Conservation (phyloP, 1,140 invertebrate species). For the Panulirus ornatus region DNA sequence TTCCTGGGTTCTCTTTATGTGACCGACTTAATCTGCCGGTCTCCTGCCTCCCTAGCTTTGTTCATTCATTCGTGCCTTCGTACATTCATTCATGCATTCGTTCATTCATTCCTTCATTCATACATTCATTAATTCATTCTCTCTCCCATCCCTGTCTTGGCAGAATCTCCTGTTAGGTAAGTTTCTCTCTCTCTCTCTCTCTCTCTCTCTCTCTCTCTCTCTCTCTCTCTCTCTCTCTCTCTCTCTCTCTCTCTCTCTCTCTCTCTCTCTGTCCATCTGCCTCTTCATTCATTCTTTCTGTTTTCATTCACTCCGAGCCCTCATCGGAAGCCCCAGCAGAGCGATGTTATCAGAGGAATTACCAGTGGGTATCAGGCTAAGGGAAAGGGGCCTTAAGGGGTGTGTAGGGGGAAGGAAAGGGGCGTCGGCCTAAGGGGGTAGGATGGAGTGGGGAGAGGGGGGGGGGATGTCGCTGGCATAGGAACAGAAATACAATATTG, state of each 20-base stretch:
- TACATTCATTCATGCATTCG: too few relatives aligned
- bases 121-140: neutral
- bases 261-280: too few relatives aligned
- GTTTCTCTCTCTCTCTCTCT: too few relatives aligned
- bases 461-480: neutral
- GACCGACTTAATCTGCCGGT: neutral
- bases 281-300: too few relatives aligned
- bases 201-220: constrained; percentile 17
- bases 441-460: neutral
- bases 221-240: neutral
- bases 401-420: neutral
- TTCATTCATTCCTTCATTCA: neutral
- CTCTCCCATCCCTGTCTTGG: neutral
- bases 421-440: neutral
- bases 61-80: neutral
- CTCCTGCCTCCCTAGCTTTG: neutral
- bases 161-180: too few relatives aligned
- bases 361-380: neutral
- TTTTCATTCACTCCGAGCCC: too few relatives aligned
- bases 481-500: constrained; percentile 13
- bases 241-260: neutral
- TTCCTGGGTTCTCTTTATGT: too few relatives aligned
- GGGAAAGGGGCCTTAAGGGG: neutral
- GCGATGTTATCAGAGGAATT: neutral
- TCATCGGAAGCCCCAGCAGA: too few relatives aligned